Percentiles rank a stretch among this genome's conserved stretches.
These are phyloP conservation scores for Cremastinae sp. DNA, from an alignment of 2,888 invertebrate species.

Conservation along the genomic window DNA sequence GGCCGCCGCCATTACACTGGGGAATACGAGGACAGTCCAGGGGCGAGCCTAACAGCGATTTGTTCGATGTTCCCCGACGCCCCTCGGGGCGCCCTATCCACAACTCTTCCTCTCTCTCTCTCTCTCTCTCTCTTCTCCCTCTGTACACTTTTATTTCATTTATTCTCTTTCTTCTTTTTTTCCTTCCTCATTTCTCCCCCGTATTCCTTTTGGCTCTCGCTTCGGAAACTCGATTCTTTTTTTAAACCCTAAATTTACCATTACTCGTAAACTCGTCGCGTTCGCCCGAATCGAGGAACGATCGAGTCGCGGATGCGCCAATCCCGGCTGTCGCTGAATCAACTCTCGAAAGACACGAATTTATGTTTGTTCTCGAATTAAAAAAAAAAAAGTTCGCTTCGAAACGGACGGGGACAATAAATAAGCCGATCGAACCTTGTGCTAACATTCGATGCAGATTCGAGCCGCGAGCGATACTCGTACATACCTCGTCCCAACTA, in stretches of 20 bases:
- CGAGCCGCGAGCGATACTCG: conserved; percentile 6
- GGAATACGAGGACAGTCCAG: conserved; percentile 71
- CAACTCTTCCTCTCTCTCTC: conserved; percentile 5
- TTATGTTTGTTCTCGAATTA: too few species aligned
- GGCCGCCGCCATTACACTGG: conserved; percentile 77
- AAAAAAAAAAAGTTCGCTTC: too few species aligned
- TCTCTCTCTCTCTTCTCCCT: background rate
- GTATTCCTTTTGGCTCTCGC: conserved; percentile 2
- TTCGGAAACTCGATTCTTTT: conserved; percentile 48
- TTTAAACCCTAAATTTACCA: conserved; percentile 51
- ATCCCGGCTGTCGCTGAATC: background rate
- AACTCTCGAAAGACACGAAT: background rate
- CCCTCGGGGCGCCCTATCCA: conserved; percentile 45
- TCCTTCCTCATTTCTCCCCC: background rate
- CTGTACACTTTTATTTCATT: conserved; percentile 3
- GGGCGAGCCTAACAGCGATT: conserved; percentile 65
- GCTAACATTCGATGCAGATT: conserved; percentile 4
- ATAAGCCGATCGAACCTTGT: too few species aligned
- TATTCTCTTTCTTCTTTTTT: conserved; percentile 1
- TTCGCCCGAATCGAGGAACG: conserved; percentile 31
- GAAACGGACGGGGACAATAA: too few species aligned
- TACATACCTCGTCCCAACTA: conserved; percentile 4
- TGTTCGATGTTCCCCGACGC: conserved; percentile 36
- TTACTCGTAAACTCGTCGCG: conserved; percentile 38
- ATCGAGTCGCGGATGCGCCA: conserved; percentile 7